phyloP scores from a whole-genome alignment of 2,797 vertebrate genomes.

The Cyprinodon diabolis region DNA sequence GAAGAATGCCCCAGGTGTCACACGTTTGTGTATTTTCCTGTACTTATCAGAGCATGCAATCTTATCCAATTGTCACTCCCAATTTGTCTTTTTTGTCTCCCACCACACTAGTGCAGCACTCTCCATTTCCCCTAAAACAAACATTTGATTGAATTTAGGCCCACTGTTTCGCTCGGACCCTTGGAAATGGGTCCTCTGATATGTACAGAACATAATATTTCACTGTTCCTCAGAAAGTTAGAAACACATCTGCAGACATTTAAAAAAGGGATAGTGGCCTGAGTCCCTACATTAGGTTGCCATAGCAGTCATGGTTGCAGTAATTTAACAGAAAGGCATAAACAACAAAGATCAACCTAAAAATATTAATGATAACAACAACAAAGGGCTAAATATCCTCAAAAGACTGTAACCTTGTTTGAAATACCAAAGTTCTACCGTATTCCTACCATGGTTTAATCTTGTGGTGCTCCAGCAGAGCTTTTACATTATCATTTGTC shows the following conservation, averaged over 20 bases:
- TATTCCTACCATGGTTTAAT: neutral
- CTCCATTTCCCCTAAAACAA: slow-evolving; percentile 66
- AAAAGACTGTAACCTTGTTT: neutral
- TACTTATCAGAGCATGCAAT: slow-evolving; percentile 85
- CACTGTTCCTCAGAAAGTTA: slow-evolving; percentile 35
- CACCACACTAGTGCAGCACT: slow-evolving; percentile 85
- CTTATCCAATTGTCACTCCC: slow-evolving; percentile 76
- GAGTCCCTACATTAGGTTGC: slow-evolving; percentile 42
- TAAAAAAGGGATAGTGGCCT: slow-evolving; percentile 27
- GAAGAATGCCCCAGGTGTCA: slow-evolving; percentile 84
- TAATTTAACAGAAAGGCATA: slow-evolving; percentile 48
- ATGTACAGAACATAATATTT: slow-evolving; percentile 78
- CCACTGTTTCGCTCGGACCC: slow-evolving; percentile 70
- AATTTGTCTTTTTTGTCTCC: slow-evolving; percentile 79
- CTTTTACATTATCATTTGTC: neutral
- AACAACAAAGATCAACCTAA: slow-evolving; percentile 11
- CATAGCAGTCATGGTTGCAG: slow-evolving; percentile 56
- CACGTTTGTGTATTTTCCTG: slow-evolving; percentile 77
- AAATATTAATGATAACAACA: slow-evolving; percentile 19
- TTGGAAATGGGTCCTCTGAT: slow-evolving; percentile 80
- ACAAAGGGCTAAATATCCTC: neutral
- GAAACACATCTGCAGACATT: slow-evolving; percentile 40
- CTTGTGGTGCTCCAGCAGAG: neutral
- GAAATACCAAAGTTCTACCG: neutral
- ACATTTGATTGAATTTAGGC: slow-evolving; percentile 75